Conservation (phyloP, 2,888 invertebrate genomes). For the Panopea generosa region DNA sequence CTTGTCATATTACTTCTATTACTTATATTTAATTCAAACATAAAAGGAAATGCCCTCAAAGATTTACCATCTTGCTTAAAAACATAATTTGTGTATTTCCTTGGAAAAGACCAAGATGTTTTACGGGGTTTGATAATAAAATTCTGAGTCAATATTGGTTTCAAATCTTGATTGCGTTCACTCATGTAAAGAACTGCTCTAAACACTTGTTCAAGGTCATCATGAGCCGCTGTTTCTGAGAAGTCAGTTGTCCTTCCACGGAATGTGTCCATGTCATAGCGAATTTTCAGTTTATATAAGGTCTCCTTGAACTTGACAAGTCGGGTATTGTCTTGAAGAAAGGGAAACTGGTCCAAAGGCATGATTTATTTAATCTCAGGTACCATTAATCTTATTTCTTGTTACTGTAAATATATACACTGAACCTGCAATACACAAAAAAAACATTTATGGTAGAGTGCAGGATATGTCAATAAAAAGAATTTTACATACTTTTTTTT, state of each 20-base stretch:
- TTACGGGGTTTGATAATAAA: constrained; percentile 27
- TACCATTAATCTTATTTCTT: too few relatives aligned
- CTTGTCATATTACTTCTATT: not conserved
- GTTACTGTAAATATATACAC: too few relatives aligned
- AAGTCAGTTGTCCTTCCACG: not conserved
- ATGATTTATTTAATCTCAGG: too few relatives aligned
- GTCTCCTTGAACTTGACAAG: constrained; percentile 34
- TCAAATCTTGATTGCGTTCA: constrained; percentile 24
- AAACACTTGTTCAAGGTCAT: constrained; percentile 34
- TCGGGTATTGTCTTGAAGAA: constrained; percentile 40
- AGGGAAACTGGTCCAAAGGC: constrained; percentile 34
- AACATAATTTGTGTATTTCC: constrained; percentile 23
- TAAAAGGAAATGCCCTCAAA: constrained; percentile 24
- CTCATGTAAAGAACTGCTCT: constrained; percentile 37
- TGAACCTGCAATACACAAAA: too few relatives aligned
- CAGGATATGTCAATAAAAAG: too few relatives aligned
- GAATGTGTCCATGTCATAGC: constrained; percentile 8
- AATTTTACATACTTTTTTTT: not conserved
- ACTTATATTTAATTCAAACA: constrained; percentile 40
- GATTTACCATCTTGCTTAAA: constrained; percentile 31
- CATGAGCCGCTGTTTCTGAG: constrained; percentile 18
- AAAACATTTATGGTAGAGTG: too few relatives aligned
- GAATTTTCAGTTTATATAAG: constrained; percentile 38
- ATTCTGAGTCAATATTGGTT: constrained; percentile 24
- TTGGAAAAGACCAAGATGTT: constrained; percentile 29